Evolutionary conservation across 2,113 vertebrate species (phyloP).

Genomic region (Saiga tatarica): DNA sequence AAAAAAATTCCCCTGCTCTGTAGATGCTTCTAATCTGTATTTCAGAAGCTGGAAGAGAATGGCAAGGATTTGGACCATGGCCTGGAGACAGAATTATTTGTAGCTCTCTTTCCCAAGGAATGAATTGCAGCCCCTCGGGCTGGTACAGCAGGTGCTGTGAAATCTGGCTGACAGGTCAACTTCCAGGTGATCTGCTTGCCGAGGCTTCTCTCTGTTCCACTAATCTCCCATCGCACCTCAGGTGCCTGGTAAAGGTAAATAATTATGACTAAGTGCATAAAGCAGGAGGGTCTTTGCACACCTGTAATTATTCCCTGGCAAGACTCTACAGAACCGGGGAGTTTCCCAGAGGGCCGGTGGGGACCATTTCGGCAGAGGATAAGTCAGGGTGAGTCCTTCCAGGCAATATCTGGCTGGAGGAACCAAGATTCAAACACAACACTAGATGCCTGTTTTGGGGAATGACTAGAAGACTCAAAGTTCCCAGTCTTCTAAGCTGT

Average conservation of each 20-base stretch:
- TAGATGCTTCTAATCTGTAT: not conserved
- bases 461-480: not conserved
- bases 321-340: conserved; percentile 48
- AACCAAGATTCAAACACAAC: not conserved
- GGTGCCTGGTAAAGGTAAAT: conserved; percentile 14
- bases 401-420: not conserved
- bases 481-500: not conserved
- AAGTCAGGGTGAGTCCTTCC: not conserved
- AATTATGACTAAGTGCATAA: conserved; percentile 44
- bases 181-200: conserved; percentile 45
- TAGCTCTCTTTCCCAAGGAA: not conserved
- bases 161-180: conserved; percentile 45
- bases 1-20: not conserved
- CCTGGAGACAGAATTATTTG: not conserved
- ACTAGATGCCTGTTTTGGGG: not conserved
- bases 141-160: conserved; percentile 19
- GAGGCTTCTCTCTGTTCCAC: conserved; percentile 5
- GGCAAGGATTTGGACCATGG: not conserved
- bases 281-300: conserved; percentile 37
- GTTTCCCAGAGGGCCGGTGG: conserved; percentile 42
- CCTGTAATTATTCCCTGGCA: conserved; percentile 60
- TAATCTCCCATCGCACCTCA: conserved; percentile 7
- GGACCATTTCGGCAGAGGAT: not conserved
- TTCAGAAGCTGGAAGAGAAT: not conserved
- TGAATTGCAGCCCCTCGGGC: conserved; percentile 2